Evolutionary conservation across 2,113 vertebrate species (phyloP).

Genomic region (Psilopogon haemacephalus): DNA sequence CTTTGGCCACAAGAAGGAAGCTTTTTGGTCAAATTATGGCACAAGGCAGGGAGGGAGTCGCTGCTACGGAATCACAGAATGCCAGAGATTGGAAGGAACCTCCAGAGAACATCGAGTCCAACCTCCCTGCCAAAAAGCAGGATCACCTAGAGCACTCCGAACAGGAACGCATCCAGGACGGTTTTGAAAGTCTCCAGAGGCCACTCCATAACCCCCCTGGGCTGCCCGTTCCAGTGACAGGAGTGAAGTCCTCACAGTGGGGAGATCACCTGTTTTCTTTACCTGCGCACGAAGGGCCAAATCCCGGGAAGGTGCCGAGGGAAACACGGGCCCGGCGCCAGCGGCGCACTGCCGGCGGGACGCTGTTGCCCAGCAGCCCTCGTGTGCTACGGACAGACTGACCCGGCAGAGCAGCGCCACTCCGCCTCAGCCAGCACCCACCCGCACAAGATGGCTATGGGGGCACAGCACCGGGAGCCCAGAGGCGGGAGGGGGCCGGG

Average conservation of each 20-base stretch:
- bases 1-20: background rate
- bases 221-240: no score
- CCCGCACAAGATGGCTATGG: background rate
- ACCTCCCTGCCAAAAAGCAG: no score
- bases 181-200: no score
- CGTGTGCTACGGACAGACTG: no score
- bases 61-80: background rate
- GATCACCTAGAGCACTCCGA: no score
- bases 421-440: accelerated
- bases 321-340: background rate
- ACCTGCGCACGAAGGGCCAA: accelerated
- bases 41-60: accelerated
- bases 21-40: background rate
- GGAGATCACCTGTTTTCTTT: background rate
- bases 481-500: background rate
- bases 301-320: background rate
- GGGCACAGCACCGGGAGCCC: background rate
- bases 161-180: no score
- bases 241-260: accelerated
- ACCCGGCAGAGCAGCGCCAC: background rate
- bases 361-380: background rate
- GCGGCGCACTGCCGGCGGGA: accelerated
- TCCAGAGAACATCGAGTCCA: no score
- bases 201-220: no score
- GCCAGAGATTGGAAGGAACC: no score